Evolutionary conservation across 2,113 vertebrate genomes (phyloP).

Genomic region (Gila orcuttii): DNA sequence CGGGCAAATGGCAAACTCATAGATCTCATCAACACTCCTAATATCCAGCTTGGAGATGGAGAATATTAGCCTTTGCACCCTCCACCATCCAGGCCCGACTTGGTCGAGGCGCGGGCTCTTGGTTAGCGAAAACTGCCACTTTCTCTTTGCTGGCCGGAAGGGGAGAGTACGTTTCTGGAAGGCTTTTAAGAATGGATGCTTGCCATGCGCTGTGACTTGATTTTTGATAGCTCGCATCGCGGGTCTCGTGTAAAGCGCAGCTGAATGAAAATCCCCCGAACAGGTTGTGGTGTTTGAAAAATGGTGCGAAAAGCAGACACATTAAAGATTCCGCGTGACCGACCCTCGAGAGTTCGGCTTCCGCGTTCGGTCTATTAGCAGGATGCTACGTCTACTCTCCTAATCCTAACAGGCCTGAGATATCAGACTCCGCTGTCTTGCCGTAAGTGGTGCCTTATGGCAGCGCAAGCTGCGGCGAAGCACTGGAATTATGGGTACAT

Average conservation of each 20-base stretch:
- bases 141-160: conserved; percentile 35
- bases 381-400: conserved; percentile 76
- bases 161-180: conserved; percentile 19
- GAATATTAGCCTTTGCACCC: conserved; percentile 65
- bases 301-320: conserved; percentile 52
- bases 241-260: conserved; percentile 22
- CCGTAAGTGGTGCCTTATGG: conserved; percentile 74
- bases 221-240: conserved; percentile 24
- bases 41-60: conserved; percentile 76
- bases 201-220: conserved; percentile 40
- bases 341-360: conserved; percentile 71
- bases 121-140: conserved; percentile 13
- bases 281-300: conserved; percentile 58
- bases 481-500: conserved; percentile 73
- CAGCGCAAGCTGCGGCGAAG: conserved; percentile 68
- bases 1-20: conserved; percentile 83
- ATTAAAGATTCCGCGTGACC: conserved; percentile 55
- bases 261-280: conserved; percentile 54
- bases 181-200: conserved; percentile 41
- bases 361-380: conserved; percentile 72
- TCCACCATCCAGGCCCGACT: conserved; percentile 49
- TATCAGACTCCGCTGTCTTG: conserved; percentile 69
- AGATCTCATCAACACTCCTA: conserved; percentile 81
- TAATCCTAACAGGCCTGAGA: conserved; percentile 77
- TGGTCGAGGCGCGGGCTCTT: conserved; percentile 32